Evolutionary conservation across 2,888 invertebrate species (phyloP).

Genomic region (Rotaria sp.): DNA sequence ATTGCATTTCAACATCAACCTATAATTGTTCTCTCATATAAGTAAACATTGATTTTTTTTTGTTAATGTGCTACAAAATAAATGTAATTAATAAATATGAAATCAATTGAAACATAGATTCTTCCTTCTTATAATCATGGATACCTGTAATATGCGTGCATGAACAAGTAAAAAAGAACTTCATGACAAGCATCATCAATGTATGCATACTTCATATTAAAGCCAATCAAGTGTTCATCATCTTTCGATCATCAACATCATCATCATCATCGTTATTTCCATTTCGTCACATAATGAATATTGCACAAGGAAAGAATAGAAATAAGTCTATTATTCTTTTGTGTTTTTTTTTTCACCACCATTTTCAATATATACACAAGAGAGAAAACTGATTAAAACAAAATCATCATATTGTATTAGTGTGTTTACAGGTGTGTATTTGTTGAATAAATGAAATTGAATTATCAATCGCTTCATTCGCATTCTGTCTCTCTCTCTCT

Average conservation of each 20-base stretch:
- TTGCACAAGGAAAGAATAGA: not conserved
- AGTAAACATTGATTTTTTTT: no score
- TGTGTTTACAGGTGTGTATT: conserved; percentile 4
- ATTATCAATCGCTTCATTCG: not conserved
- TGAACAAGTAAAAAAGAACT: not conserved
- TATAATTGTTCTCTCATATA: no score
- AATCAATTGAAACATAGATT: no score
- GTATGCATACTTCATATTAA: not conserved
- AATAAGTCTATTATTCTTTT: not conserved
- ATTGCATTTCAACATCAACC: no score
- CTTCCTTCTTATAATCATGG: not conserved
- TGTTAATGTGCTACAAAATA: no score
- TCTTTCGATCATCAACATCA: not conserved
- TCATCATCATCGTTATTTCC: not conserved
- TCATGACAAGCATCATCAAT: not conserved
- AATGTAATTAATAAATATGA: no score
- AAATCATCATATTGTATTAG: not conserved
- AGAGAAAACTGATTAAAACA: not conserved
- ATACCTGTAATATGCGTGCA: not conserved
- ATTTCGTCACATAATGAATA: not conserved
- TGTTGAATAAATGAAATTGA: conserved; percentile 9
- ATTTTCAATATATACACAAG: not conserved
- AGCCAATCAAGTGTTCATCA: not conserved
- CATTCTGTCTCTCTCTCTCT: no score
- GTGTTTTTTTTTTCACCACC: not conserved